phyloP scores from a whole-genome alignment of 2,797 vertebrate genomes.

The Cynodonichthys magdalenae region DNA sequence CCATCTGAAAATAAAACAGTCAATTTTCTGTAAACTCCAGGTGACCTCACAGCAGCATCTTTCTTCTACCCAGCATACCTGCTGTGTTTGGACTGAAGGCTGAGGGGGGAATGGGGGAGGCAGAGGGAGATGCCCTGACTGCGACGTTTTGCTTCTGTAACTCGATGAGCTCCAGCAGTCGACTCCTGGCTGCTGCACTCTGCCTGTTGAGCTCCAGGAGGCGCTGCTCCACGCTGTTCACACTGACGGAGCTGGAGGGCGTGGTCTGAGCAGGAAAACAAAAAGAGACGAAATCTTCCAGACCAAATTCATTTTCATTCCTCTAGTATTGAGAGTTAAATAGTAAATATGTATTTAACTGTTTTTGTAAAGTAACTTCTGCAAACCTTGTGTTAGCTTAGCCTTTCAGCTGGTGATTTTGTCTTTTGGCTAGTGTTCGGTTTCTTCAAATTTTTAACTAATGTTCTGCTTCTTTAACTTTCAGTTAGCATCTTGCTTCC shows the following conservation, averaged over 20 bases:
- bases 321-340: too few species aligned
- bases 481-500: too few species aligned
- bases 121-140: constrained; percentile 59
- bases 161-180: constrained; percentile 89
- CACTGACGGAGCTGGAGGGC: constrained; percentile 37
- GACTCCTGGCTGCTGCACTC: constrained; percentile 86
- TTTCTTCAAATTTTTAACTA: too few species aligned
- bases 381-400: too few species aligned
- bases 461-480: too few species aligned
- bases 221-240: constrained; percentile 87
- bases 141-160: constrained; percentile 83
- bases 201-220: constrained; percentile 90
- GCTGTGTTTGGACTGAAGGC: constrained; percentile 50
- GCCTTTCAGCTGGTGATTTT: too few species aligned
- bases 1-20: constrained; percentile 50
- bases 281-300: neutral
- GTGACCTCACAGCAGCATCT: neutral
- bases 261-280: constrained; percentile 37
- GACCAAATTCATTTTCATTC: too few species aligned
- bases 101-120: constrained; percentile 68
- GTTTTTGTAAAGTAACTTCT: too few species aligned
- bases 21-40: neutral
- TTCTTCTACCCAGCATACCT: constrained; percentile 44
- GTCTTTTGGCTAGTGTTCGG: too few species aligned
- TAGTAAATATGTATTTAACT: too few species aligned